Percentiles rank a stretch among this genome's conserved stretches.
These are phyloP conservation scores for Strix uralensis DNA, from an alignment of 2,113 vertebrate genomes.

Conservation along the genomic window DNA sequence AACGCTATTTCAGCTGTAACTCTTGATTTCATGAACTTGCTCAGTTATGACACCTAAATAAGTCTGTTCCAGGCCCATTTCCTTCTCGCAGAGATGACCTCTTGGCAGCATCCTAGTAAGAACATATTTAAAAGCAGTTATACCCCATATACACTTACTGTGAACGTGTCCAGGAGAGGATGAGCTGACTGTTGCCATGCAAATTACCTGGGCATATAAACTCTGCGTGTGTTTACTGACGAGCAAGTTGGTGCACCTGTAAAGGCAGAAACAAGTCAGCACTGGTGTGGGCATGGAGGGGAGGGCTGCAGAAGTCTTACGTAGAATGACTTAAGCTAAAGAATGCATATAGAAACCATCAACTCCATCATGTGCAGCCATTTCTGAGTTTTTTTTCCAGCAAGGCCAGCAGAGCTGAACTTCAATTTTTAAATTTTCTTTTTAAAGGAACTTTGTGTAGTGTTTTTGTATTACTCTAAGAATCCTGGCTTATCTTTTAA, in stretches of 20 bases:
- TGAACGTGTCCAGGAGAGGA: fast-evolving
- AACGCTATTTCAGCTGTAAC: neutral
- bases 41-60: neutral
- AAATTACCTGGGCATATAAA: neutral
- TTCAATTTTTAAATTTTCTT: neutral
- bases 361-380: fast-evolving
- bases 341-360: fast-evolving
- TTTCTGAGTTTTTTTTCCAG: neutral
- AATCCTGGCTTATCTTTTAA: neutral
- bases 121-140: neutral
- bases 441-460: neutral
- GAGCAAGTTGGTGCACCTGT: fast-evolving
- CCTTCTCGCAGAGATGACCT: neutral
- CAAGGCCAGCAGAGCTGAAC: neutral
- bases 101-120: neutral
- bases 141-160: fast-evolving
- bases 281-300: neutral
- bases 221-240: fast-evolving
- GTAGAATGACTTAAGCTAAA: neutral
- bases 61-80: neutral
- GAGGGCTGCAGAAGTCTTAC: neutral
- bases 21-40: neutral
- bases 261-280: neutral
- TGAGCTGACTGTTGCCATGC: fast-evolving
- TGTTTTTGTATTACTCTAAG: neutral